Evolutionary conservation across 2,888 invertebrate species (phyloP), one percentile per base, ranked within the genome.

Genomic region (Tenthredo mesomela): DNA sequence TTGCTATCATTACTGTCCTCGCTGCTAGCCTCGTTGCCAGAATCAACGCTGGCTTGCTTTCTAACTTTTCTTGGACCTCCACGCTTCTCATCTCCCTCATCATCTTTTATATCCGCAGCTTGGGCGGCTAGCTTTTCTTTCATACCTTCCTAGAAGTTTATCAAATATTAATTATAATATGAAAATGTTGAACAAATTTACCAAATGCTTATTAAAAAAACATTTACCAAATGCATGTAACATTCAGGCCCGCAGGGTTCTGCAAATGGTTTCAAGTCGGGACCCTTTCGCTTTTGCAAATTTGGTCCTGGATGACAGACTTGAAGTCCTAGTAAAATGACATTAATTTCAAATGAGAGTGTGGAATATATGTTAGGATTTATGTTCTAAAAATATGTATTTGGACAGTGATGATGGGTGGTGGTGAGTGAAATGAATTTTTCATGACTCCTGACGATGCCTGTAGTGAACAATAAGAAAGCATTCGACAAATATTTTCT

Each of bases 1-100:
- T 97, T 97, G 91, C 97, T 97, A 90, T 98, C 98, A 91, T 98
- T 98, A 93, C 98, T 98, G 91, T 98, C 98, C 92, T 98, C 98
- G 0, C 98, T 98, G 89, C 98, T 98, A 6, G 98, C 98, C 94
- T 98, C 98, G 93, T 98, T 98, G 87, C 98, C 97, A 61, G 98
- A 98, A 94, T 98, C 98, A 15, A 96, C 95, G 54, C 96, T 95
- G 88, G 95, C 95, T 92, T 94, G 96, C 93, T 95, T 96, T 43
- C 94, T 94, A 65, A 95, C 94, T 92, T 95, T 95, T 82, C 95
- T 93, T 0, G 95, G 94, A 84, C 93, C 93, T 43, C 92, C 92
- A 89, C 92, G 93, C 90, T 90, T 93, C 80, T 93, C 93, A 54
- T 93, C 93, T 82, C 89, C 94, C 92, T 94, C 94, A 85, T 94